These are phyloP conservation scores for Melanchra persicariae DNA, from an alignment of 2,888 invertebrate genomes.

Conservation along the genomic window DNA sequence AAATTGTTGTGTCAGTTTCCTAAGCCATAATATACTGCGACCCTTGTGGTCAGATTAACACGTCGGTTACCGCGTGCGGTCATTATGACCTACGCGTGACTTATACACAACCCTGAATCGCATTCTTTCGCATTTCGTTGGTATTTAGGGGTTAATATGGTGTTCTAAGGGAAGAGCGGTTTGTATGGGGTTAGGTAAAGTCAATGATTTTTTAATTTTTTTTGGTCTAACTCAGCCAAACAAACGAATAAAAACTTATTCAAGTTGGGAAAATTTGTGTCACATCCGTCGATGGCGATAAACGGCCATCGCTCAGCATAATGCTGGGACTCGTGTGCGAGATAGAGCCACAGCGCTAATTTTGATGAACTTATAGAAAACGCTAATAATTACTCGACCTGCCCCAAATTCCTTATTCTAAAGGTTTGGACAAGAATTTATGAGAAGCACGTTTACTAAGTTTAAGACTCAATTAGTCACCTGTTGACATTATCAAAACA, in stretches of 20 bases:
- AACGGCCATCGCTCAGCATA: too few species aligned
- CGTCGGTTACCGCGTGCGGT: slow-evolving; percentile 47
- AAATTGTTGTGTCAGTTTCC: slow-evolving; percentile 46
- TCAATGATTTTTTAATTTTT: neutral
- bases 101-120: slow-evolving; percentile 49
- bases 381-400: too few species aligned
- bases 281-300: too few species aligned
- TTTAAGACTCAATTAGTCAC: neutral
- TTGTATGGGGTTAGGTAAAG: neutral
- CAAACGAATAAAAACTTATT: too few species aligned
- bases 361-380: too few species aligned
- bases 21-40: slow-evolving; percentile 9
- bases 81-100: slow-evolving; percentile 59
- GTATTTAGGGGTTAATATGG: slow-evolving; percentile 39
- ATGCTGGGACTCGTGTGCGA: too few species aligned
- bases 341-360: too few species aligned
- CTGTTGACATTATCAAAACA: neutral
- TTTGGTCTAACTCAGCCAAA: too few species aligned
- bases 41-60: slow-evolving; percentile 60
- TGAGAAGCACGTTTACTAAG: neutral
- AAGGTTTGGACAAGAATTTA: too few species aligned
- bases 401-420: too few species aligned
- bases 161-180: slow-evolving; percentile 10
- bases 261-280: too few species aligned
- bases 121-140: slow-evolving; percentile 49